A percentile compares a stretch with the other conserved stretches of the same genome.
Evolutionary conservation across 2,797 vertebrate species (phyloP).

Genomic region (Amazonetta brasiliensis): DNA sequence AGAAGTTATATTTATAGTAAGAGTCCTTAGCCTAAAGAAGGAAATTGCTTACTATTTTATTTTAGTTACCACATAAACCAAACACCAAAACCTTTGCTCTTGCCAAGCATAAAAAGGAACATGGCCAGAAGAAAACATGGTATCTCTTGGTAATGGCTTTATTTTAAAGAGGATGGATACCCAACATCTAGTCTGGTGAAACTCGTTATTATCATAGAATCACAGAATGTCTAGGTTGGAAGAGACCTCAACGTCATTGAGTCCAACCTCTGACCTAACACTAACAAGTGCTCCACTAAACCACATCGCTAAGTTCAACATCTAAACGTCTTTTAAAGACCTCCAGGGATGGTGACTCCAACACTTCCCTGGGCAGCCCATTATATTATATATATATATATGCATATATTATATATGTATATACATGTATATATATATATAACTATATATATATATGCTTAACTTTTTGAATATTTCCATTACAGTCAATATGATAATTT

Average conservation of each 20-base stretch:
- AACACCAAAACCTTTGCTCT: not conserved
- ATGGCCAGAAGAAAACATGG: not conserved
- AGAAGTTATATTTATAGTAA: not conserved
- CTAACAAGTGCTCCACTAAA: too few species aligned
- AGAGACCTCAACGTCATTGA: too few species aligned
- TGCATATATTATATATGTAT: too few species aligned
- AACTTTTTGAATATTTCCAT: not conserved
- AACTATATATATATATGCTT: not conserved
- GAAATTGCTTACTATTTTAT: not conserved
- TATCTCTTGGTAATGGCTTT: not conserved
- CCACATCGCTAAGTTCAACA: too few species aligned
- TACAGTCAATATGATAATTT: not conserved
- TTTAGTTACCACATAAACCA: not conserved
- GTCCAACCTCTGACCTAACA: too few species aligned
- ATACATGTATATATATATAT: too few species aligned
- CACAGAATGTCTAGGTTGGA: too few species aligned
- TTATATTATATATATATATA: too few species aligned
- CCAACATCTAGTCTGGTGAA: not conserved
- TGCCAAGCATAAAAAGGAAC: not conserved
- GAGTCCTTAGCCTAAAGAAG: not conserved
- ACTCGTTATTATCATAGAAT: not conserved
- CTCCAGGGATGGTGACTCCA: too few species aligned
- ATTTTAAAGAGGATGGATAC: not conserved
- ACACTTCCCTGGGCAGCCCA: too few species aligned
- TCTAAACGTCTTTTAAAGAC: too few species aligned